A percentile compares a stretch with the other conserved stretches of the same genome.
Evolutionary conservation across 1,140 invertebrate genomes (phyloP).

Genomic region (Oedothorax gibbosus): DNA sequence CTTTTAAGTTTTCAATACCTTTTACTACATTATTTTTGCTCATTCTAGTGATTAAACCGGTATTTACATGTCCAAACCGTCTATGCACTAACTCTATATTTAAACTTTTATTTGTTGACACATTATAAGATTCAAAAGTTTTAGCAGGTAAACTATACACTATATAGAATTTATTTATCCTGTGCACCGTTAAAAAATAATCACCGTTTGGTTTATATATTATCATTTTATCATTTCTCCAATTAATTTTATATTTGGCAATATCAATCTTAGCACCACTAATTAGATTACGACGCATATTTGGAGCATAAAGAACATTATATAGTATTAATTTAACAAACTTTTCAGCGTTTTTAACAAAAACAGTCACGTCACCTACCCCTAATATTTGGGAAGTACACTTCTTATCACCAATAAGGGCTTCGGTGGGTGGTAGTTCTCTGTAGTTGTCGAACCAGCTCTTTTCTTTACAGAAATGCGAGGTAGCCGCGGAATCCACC

Average conservation of each 20-base stretch:
- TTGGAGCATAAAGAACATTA: constrained; percentile 6
- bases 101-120: neutral
- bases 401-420: too few relatives aligned
- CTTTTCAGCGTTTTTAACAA: too few relatives aligned
- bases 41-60: neutral
- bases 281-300: neutral
- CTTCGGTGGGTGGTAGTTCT: too few relatives aligned
- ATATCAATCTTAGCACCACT: neutral
- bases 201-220: neutral
- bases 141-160: constrained; percentile 62
- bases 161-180: neutral
- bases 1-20: neutral
- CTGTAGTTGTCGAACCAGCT: too few relatives aligned
- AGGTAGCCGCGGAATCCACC: too few relatives aligned
- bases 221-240: neutral
- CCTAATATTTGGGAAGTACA: too few relatives aligned
- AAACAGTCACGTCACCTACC: too few relatives aligned
- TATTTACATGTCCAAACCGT: neutral
- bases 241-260: neutral
- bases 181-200: neutral
- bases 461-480: too few relatives aligned
- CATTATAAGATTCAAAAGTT: neutral
- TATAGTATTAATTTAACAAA: neutral
- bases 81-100: neutral
- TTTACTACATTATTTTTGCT: neutral